Percentiles rank a stretch among this genome's conserved stretches.
Evolutionary conservation across 2,888 invertebrate genomes (phyloP).

Genomic region (Luperina testacea): DNA sequence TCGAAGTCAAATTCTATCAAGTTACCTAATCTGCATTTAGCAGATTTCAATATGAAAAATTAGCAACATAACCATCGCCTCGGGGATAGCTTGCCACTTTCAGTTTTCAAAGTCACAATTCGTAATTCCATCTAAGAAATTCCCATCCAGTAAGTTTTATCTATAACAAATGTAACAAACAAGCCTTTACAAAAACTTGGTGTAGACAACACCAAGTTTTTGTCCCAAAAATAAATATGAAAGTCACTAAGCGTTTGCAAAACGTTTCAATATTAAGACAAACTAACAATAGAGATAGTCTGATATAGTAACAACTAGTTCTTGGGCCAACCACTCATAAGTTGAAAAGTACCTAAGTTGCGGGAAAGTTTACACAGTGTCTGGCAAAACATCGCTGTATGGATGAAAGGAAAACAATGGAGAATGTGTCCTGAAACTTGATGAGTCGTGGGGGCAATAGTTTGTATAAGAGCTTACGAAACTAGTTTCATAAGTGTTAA

Average conservation of each 20-base stretch:
- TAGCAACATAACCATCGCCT: not conserved
- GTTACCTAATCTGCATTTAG: not conserved
- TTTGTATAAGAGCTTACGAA: constrained; percentile 31
- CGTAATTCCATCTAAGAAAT: not conserved
- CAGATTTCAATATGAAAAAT: constrained; percentile 2
- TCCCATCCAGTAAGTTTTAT: not conserved
- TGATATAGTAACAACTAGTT: constrained; percentile 24
- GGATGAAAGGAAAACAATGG: constrained; percentile 34
- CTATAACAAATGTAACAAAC: not conserved
- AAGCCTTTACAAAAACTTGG: too few species aligned
- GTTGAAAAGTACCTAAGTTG: constrained; percentile 20
- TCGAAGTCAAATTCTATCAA: not conserved
- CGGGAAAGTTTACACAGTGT: constrained; percentile 22
- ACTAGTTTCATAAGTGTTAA: constrained; percentile 36
- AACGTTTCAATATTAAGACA: constrained; percentile 22
- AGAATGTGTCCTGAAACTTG: constrained; percentile 13
- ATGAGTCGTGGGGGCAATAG: constrained; percentile 9
- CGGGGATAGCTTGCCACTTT: not conserved
- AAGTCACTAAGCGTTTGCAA: constrained; percentile 25
- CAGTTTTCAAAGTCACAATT: not conserved
- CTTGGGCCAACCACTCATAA: constrained; percentile 28
- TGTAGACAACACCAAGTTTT: not conserved
- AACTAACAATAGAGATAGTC: constrained; percentile 10
- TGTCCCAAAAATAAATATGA: constrained; percentile 4
- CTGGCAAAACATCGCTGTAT: constrained; percentile 19